Conservation (phyloP, 2,888 invertebrate species). For the Drosophila nigricruria region DNA sequence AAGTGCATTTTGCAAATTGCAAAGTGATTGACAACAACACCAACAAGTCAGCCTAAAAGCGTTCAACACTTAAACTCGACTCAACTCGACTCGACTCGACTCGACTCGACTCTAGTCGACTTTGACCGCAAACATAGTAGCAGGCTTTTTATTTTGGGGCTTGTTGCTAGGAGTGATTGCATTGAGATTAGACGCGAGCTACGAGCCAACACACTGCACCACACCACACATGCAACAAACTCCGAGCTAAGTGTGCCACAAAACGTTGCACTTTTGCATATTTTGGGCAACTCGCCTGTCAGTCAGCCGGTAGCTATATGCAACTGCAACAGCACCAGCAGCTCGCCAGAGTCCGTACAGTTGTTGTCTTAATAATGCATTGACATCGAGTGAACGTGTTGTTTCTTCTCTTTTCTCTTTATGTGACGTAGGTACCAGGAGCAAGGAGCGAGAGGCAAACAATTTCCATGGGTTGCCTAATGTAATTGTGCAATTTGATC, state of each 20-base stretch:
- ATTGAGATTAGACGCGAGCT: constrained; percentile 74
- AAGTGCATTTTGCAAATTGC: constrained; percentile 79
- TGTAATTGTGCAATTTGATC: no score
- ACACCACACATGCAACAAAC: constrained; percentile 47
- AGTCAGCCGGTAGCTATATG: constrained; percentile 11
- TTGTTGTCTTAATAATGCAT: constrained; percentile 77
- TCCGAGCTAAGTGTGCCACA: constrained; percentile 65
- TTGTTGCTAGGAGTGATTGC: constrained; percentile 75
- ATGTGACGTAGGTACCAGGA: neutral
- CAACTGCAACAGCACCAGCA: constrained; percentile 20
- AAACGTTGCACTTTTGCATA: constrained; percentile 72
- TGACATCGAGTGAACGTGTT: constrained; percentile 44
- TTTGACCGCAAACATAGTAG: neutral
- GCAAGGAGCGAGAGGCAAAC: constrained; percentile 6
- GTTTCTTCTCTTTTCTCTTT: neutral
- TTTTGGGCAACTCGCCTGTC: constrained; percentile 32
- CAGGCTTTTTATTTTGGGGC: constrained; percentile 17
- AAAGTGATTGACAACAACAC: constrained; percentile 77
- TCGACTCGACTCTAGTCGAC: neutral
- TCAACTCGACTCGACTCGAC: constrained; percentile 13
- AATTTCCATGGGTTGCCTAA: constrained; percentile 13
- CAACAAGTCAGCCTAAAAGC: constrained; percentile 61
- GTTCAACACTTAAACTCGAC: constrained; percentile 72
- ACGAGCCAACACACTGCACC: constrained; percentile 6
- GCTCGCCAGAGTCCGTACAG: constrained; percentile 23